Conservation (phyloP, 2,888 invertebrate genomes). For the Idaea biselata region DNA sequence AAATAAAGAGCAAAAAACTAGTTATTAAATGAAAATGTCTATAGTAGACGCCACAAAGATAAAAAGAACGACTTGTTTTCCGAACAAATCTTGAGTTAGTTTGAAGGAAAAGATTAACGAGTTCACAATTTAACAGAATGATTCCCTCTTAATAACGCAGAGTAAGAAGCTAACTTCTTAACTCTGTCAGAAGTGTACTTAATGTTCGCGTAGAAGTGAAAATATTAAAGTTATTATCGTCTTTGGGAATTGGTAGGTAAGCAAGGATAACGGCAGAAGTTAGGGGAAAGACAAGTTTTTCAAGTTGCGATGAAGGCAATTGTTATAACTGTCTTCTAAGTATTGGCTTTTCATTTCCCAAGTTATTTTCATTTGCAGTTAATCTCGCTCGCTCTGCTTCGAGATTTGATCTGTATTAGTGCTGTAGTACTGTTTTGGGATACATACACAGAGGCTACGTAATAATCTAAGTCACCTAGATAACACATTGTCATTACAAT, state of each 20-base stretch:
- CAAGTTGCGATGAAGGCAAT: neutral
- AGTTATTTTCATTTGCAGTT: neutral
- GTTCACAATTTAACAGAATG: slow-evolving; percentile 1
- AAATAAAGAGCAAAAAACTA: no score
- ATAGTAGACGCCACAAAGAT: neutral
- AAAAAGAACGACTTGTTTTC: neutral
- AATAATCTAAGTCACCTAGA: no score
- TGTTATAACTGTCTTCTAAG: slow-evolving; percentile 7
- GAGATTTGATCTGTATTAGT: neutral
- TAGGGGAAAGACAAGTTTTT: slow-evolving; percentile 13
- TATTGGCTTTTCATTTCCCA: slow-evolving; percentile 1
- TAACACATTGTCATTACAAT: no score
- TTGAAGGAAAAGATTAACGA: neutral
- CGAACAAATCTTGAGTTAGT: neutral
- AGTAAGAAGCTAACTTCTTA: slow-evolving; percentile 23
- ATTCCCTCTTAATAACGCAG: slow-evolving; percentile 16
- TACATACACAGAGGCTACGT: no score
- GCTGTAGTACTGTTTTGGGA: no score
- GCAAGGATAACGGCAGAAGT: slow-evolving; percentile 30
- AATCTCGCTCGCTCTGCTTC: neutral
- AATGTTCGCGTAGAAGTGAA: slow-evolving; percentile 30
- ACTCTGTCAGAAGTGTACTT: slow-evolving; percentile 35
- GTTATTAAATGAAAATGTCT: neutral
- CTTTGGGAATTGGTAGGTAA: slow-evolving; percentile 31
- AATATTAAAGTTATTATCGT: slow-evolving; percentile 34